phyloP scores from a whole-genome alignment of 2,797 vertebrate species.

The Otolemur crassicaudatus region DNA sequence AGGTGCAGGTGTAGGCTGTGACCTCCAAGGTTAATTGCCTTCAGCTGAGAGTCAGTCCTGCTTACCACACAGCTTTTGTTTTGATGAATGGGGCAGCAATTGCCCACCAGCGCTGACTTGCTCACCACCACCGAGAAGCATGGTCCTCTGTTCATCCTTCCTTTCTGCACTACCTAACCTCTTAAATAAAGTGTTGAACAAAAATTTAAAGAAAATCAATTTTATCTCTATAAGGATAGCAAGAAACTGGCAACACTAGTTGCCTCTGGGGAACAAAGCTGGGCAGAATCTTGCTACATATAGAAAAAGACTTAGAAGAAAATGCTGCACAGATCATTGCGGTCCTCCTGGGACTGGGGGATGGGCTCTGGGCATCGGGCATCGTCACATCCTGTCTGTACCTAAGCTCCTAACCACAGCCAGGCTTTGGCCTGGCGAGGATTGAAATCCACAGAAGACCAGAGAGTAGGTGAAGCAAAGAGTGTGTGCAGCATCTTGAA shows the following conservation, averaged over 20 bases:
- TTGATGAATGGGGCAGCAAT: conserved; percentile 4
- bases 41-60: not conserved
- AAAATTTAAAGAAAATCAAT: conserved; percentile 75
- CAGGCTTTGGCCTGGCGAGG: not conserved
- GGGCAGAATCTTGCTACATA: conserved; percentile 63
- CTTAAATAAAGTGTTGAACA: conserved; percentile 74
- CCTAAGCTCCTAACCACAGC: not conserved
- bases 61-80: not conserved
- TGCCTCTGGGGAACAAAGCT: conserved; percentile 67
- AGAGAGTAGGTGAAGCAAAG: not conserved
- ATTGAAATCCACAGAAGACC: conserved; percentile 13
- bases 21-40: conserved; percentile 30
- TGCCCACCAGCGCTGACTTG: not conserved
- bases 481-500: not conserved
- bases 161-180: conserved; percentile 39
- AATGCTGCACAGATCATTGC: conserved; percentile 45
- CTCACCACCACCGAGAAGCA: conserved; percentile 33
- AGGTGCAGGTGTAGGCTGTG: not conserved
- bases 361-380: not conserved
- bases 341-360: conserved; percentile 11
- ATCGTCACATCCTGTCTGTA: not conserved
- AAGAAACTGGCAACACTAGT: conserved; percentile 64
- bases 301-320: conserved; percentile 66
- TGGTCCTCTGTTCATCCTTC: not conserved
- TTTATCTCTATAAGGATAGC: conserved; percentile 66